Evolutionary conservation across 2,888 invertebrate species (phyloP), one percentile per base, ranked within the genome.

Genomic region (Tinea pellionella): DNA sequence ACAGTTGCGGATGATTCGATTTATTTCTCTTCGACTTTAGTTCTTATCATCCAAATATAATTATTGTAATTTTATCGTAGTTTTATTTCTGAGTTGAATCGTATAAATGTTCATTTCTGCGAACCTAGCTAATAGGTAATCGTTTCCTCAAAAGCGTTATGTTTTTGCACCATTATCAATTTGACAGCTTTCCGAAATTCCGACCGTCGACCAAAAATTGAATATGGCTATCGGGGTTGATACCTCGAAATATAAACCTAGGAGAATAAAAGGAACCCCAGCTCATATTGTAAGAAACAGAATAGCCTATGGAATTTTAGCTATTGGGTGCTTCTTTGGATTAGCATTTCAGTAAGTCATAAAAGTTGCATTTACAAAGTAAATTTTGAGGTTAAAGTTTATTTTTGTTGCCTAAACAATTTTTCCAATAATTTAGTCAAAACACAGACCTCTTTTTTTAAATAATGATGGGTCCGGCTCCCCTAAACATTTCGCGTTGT

Each of bases 221-320:
- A n/a, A n/a, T n/a, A 89, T 89, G 89, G 89, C 87, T 62, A 82
- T 86, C 63, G 88, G 88, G 60, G 74, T 88, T 60, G 90, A 90
- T 79, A 79, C 81, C 59, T 87, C 79, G 64, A 87, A 85, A 71
- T 86, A 92, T 73, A 92, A 92, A 85, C 92, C 92, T 63, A 88
- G 92, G 75, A 87, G 89, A 79, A 76, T 91, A 62, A 87, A 83
- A 74, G 92, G 92, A 66, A 92, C 92, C 51, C 92, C 92, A 53
- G 89, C 91, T 58, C 89, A 82, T 64, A 70, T 67, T 63, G 81
- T 88, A 62, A 78, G 91, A 63, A 91, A 92, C 73, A 77, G 80
- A 62, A 78, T 89, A 64, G 89, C 88, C 11, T 65, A 78, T 16
- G 87, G 85, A 29, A 62, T 86, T 8, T 47, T 92, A 63, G 73